Conservation (phyloP, 1,140 invertebrate species). For the Macrosteles quadrilineatus region DNA sequence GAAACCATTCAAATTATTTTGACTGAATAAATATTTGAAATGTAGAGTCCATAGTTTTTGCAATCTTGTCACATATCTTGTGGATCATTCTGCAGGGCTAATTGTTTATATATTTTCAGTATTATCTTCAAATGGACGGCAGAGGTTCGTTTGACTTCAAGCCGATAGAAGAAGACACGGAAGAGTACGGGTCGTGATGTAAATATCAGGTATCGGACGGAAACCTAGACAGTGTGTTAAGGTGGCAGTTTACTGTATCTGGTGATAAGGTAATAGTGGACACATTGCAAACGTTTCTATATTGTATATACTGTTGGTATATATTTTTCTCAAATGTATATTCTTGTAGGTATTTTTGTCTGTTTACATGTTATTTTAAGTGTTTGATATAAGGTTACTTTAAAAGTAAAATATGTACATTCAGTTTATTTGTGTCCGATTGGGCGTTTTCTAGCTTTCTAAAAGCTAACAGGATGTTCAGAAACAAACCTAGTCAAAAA, state of each 20-base stretch:
- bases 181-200: conserved; percentile 82
- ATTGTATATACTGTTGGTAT: background rate
- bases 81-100: too few species aligned
- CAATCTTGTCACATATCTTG: too few species aligned
- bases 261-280: background rate
- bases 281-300: background rate
- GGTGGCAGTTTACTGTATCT: background rate
- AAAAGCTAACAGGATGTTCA: too few species aligned
- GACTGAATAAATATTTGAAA: too few species aligned
- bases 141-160: conserved; percentile 85
- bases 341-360: background rate
- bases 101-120: conserved; percentile 54
- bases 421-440: too few species aligned
- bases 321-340: background rate
- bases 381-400: too few species aligned
- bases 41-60: too few species aligned
- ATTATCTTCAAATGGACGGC: conserved; percentile 94
- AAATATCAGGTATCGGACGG: background rate
- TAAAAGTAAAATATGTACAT: too few species aligned
- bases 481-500: too few species aligned
- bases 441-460: too few species aligned
- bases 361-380: background rate
- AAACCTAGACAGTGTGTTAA: background rate
- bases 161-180: conserved; percentile 79
- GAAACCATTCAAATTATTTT: too few species aligned